Evolutionary conservation across 2,797 vertebrate genomes (phyloP).

Genomic region (Poliocrania exsul): DNA sequence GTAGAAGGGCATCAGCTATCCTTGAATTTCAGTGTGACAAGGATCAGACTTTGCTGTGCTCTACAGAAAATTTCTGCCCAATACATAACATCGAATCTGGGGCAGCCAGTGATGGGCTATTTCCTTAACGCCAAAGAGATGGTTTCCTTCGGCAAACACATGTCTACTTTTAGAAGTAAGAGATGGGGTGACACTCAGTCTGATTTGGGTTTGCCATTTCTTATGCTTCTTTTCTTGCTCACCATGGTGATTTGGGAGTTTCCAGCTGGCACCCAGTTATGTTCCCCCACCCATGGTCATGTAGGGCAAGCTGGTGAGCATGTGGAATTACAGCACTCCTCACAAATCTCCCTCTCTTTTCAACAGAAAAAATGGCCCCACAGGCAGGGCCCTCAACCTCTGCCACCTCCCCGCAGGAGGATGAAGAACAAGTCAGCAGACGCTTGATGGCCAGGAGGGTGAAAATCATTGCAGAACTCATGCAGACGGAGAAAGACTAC

Average conservation of each 20-base stretch:
- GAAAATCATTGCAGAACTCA: slow-evolving; percentile 90
- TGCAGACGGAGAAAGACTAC: slow-evolving; percentile 93
- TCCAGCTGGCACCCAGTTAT: not conserved
- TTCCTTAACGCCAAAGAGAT: not conserved
- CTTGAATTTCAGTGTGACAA: not conserved
- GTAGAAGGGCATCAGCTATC: not conserved
- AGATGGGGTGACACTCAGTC: not conserved
- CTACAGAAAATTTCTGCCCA: not conserved
- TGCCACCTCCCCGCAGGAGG: slow-evolving; percentile 73
- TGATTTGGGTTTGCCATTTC: not conserved
- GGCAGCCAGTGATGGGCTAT: not conserved
- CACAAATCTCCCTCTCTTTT: not conserved
- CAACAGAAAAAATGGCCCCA: slow-evolving; percentile 90
- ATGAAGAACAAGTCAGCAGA: slow-evolving; percentile 77
- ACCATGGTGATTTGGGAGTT: not conserved
- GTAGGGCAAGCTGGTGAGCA: not conserved
- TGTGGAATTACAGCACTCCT: not conserved
- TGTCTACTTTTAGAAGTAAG: not conserved
- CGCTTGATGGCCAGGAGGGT: slow-evolving; percentile 89
- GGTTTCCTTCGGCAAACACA: not conserved
- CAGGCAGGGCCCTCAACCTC: slow-evolving; percentile 65
- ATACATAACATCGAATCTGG: not conserved
- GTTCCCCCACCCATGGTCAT: rapidly evolving
- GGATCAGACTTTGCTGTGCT: not conserved
- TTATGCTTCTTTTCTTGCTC: not conserved